phyloP scores from a whole-genome alignment of 2,113 vertebrate species.

The Hemicordylus capensis region DNA sequence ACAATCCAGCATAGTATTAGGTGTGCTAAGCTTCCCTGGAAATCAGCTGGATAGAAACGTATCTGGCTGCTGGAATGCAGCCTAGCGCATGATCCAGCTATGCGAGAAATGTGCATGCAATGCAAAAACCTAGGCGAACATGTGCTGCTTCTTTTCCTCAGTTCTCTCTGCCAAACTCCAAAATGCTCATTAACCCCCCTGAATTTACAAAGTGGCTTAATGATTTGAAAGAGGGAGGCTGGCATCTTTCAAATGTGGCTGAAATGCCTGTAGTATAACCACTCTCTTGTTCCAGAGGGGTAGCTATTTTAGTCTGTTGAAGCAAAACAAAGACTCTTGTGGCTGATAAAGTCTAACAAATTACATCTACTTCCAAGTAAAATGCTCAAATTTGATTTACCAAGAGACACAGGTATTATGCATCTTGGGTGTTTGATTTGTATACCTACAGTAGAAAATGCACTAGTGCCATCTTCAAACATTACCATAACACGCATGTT shows the following conservation, averaged over 20 bases:
- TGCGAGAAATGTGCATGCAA: background rate
- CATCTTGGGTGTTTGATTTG: no score
- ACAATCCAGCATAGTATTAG: background rate
- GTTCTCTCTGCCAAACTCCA: background rate
- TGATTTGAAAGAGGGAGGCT: background rate
- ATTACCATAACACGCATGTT: background rate
- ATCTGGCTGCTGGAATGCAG: background rate
- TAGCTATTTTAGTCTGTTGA: no score
- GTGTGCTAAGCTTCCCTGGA: background rate
- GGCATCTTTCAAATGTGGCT: no score
- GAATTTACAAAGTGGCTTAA: background rate
- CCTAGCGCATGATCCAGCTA: background rate
- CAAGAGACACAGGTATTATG: no score
- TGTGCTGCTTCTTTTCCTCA: background rate
- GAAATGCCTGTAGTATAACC: no score
- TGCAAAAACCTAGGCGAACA: background rate
- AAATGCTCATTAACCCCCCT: background rate
- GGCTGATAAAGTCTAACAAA: background rate
- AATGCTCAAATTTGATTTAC: background rate
- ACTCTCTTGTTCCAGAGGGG: background rate
- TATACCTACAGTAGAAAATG: background rate
- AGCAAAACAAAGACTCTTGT: no score
- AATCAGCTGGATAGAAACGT: background rate
- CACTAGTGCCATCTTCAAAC: background rate
- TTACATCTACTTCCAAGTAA: background rate